Evolutionary conservation across 2,888 invertebrate species (phyloP), one percentile per base, ranked within the genome.

Genomic region (Anthophora plumipes): DNA sequence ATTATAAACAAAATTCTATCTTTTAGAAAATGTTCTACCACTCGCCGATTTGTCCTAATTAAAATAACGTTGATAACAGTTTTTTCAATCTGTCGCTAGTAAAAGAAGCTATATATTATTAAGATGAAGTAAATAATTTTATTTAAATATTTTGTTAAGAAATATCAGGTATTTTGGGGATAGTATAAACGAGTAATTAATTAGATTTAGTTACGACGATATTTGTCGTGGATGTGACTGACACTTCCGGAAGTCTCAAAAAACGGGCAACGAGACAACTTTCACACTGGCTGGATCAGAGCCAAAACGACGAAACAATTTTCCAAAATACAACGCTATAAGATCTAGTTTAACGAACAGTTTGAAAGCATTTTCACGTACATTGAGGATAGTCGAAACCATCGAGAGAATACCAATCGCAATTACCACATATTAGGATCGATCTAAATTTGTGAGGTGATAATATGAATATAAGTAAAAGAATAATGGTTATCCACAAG

Each of bases 281-380:
- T 55, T 59, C 50, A 43, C 25, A 63, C 31, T 31, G 46, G 54
- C 48, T 83, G 83, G 83, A 82, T 68, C 66, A 17, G 31, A 14
- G 76, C 83, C 83, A 83, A 77, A 37, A 59, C 61, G 70, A 55
- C 67, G 61, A 83, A 83, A 83, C 76, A 82, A 83, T 84, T 72
- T 70, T 73, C 72, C 41, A 46, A 41, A 73, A 70, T 59, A 59
- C 63, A 52, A 61, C 37, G 31, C 6, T 9, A 54, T 14, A 11
- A 50, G 41, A 31, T 43, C 52, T 43, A 55, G 61, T 31, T 57
- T 64, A 37, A 69, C 46, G 59, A 76, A 82, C 41, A 59, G 61
- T 43, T 50, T 59, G 63, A 63, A 57, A 70, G 79, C 67, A 63
- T 83, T 82, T 37, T 70, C 82, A 79, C 79, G 76, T 82, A 83